Percentiles rank a stretch among this genome's conserved stretches.
phyloP scores from a whole-genome alignment of 2,797 vertebrate genomes.

The Borostomias antarcticus region DNA sequence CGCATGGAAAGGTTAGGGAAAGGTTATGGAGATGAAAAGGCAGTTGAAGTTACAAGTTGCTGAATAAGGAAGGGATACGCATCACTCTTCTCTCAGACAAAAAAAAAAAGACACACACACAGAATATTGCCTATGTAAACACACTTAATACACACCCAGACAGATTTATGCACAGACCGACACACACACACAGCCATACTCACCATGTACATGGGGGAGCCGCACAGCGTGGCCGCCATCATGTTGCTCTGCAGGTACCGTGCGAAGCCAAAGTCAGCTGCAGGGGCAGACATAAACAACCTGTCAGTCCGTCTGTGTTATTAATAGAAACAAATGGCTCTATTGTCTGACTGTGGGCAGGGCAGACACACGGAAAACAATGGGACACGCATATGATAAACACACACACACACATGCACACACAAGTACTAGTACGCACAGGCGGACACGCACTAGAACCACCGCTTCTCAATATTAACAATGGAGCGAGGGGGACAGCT shows the following conservation, averaged over 20 bases:
- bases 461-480: background rate
- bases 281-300: conserved; percentile 16
- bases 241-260: conserved; percentile 98
- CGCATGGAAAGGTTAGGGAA: no score
- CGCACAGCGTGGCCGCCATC: conserved; percentile 98
- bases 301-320: conserved; percentile 31
- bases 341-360: conserved; percentile 21
- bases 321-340: conserved; percentile 33
- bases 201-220: conserved; percentile 99
- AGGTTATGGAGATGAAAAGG: background rate
- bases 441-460: background rate
- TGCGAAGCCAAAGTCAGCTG: conserved; percentile 98
- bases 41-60: conserved; percentile 4
- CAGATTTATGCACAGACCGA: conserved; percentile 7
- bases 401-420: background rate
- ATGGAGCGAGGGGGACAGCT: background rate
- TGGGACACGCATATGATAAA: no score
- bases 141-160: conserved; percentile 11
- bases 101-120: background rate
- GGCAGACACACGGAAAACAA: background rate
- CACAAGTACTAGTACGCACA: background rate
- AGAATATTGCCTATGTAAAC: background rate
- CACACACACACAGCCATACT: conserved; percentile 45
- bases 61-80: background rate
- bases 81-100: no score